Evolutionary conservation across 2,113 vertebrate genomes (phyloP), one percentile per base, ranked within the genome.

Genomic region (Embiotoca jacksoni): DNA sequence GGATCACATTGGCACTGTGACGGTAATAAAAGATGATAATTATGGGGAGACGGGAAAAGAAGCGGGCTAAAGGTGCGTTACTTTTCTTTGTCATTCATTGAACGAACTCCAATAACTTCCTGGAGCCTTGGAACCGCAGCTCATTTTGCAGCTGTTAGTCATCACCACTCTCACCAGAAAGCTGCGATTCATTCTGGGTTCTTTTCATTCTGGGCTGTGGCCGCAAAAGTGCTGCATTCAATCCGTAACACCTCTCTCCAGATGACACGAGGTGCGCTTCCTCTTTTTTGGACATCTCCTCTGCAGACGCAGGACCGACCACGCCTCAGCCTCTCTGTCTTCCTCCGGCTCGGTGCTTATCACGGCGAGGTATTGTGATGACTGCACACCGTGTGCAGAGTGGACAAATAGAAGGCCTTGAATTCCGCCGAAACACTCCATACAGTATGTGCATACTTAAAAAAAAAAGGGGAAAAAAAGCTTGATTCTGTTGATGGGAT

Each of bases 191-290:
- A 11, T 13, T 46, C 3, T 10, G 36, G 9, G 47, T 23, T 23
- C 23, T 23, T 23, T 44, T 44, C 13, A 11, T 13, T 46, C 3
- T 10, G 36, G 9, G 47, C 23, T 35, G 39, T n/a, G 55, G 13
- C 8, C 32, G 52, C n/a, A 64, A 35, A 15, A 33, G 36, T 33
- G 11, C 41, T 3, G 41, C 39, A 11, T 31, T 46, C 46, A 49
- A 41, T 73, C 5, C 0, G 10, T 52, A 13, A 44, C 23, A 57
- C 56, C 30, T 54, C 11, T 54, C 54, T 55, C 31, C 73, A 58
- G 33, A 58, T 49, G 83, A 78, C 69, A 36, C 49, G 44, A 6
- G 46, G 81, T 37, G 41, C 41, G 2, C 41, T 44, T 2, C 41
- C 41, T 44, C 41, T 44, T 11, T 44, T 44, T 44, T 44, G 10